Base-by-base conservation (phyloP, 37 sponge, comb jelly and placozoan genomes). In the Haliclona indistincta region DNA sequence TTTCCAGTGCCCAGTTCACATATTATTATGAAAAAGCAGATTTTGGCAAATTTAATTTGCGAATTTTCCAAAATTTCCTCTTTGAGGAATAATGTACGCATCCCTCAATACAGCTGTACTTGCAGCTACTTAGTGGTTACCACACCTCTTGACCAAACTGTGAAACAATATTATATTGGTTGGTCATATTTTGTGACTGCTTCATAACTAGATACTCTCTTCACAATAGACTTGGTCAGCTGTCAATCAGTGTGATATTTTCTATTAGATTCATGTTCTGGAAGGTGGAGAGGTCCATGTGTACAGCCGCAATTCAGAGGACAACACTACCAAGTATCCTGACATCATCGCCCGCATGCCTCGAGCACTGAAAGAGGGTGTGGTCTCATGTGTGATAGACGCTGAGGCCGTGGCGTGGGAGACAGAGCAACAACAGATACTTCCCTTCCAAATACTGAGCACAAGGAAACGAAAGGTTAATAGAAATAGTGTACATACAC, bases 381-480 rank as follows among this genome's bases (percentile, higher is more conserved):
- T 92, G 28, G 65, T 40, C 32, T 95, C 93, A 0, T 98, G 92
- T 82, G 81, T 98, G 22, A 80, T 98, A 22, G 99, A 98, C 61
- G 45, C 91, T 47, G 99, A 98, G 77, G 94, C 91, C 4, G 99
- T 98, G 43, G 99, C 99, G 30, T 91, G 99, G 93, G 99, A 98
- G 67, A 80, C 60, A 29, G 99, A 95, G 66, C 89, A 92, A 75
- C 36, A 82, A 37, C 82, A 93, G 76, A 98, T 93, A 26, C 86
- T 95, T 17, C 99, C 99, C 1, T 98, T 98, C 69, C 99, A 98
- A 80, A 78, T 93, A 6, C 77, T 97, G 64, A 97, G 92, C 78
- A 96, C 97, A 15, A 85, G 97, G 37, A 96, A 96, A 74, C 63
- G 94, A 28, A 96, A 96, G 84, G 96, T 49, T 20, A 49, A 49